Evolutionary conservation across 2,113 vertebrate genomes (phyloP), one percentile per base, ranked within the genome.

Genomic region (Lepus europaeus): DNA sequence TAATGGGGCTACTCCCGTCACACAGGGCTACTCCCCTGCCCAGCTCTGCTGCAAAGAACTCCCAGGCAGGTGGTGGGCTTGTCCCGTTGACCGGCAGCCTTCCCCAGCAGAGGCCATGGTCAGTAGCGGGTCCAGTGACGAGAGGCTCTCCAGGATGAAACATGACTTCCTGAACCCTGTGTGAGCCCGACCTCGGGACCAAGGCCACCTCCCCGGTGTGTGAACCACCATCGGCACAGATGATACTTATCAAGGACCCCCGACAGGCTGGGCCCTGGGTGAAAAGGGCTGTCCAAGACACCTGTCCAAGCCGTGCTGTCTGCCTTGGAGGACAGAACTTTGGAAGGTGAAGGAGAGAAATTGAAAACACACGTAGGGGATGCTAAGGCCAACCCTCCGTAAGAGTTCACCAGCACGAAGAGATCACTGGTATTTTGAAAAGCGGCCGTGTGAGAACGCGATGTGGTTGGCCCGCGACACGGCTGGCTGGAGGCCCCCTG

Each of bases 361-460:
- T 22, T 69, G 49, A 80, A 79, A 84, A 13, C 27, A 27, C 6
- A 9, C 0, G 66, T 6, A 23, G 10, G 14, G 64, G 72, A 84
- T n/a, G 72, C 86, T 51, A 77, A 61, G 66, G 51, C 17, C 72
- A 81, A 39, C 69, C 51, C 12, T 86, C 25, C 22, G 63, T 16
- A 29, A 39, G 76, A 45, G 72, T 84, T 85, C 74, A 45, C 39
- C 78, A 33, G 63, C 25, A 29, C 25, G 53, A 76, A 93, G 73
- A 90, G 66, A 31, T 69, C 64, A 63, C 56, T 92, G 73, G 7
- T 70, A 78, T 89, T 96, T 73, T 79, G 85, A 88, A 95, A 93
- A 56, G 74, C 82, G n/a, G 64, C 22, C 23, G 72, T 74, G 45
- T 74, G 78, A 84, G 81, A 85, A 78, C 56, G 9, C 53, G 27